Base-by-base conservation (phyloP, 2,888 invertebrate genomes). In the Tenthredo livida region DNA sequence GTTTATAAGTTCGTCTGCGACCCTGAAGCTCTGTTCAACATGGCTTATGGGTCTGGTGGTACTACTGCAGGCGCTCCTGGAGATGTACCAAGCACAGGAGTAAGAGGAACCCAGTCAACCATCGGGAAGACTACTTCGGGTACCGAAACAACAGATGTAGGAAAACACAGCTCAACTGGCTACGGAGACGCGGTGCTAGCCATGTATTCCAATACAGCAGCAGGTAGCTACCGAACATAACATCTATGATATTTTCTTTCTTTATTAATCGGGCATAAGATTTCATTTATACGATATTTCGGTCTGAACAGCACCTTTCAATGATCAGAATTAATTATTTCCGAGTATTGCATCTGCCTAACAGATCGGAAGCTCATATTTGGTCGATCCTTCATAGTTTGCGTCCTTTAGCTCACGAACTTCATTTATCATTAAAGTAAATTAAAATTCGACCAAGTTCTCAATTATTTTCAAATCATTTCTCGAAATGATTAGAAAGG, bases 1-100 rank as follows among this genome's bases (percentile, higher is more conserved):
- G 98, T 99, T 15, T 99, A 99, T 94, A 98, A 98, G 92, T 99
- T 99, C 93, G 98, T 99, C 0, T 99, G 98, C 93, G 98, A 98
- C 93, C 98, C 98, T 0, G 97, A 98, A 87, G 97, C 97, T 0
- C 94, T 98, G 3, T 97, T 98, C 94, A 97, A 96, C 90, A 97
- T 97, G 97, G 96, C 97, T 10, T 96, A 96, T 93, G 94, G 94
- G 1, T 90, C 92, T 15, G 87, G 92, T 12, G 87, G 88, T n/a
- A 88, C 90, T 12, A 87, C 90, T 10, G 85, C 89, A 75, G 86
- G 88, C 84, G 89, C 90, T 86, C 65, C 91, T 2, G 88, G 89
- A 4, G 92, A 92, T 6, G 88, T 90, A 17, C 89, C 90, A 70
- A 89, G 86, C 73, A 86, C 86, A 84, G 70, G 50, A 29, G 88